A percentile compares a stretch with the other conserved stretches of the same genome.
Evolutionary conservation across 2,113 vertebrate species (phyloP).

Genomic region (Ramphastos sulfuratus): DNA sequence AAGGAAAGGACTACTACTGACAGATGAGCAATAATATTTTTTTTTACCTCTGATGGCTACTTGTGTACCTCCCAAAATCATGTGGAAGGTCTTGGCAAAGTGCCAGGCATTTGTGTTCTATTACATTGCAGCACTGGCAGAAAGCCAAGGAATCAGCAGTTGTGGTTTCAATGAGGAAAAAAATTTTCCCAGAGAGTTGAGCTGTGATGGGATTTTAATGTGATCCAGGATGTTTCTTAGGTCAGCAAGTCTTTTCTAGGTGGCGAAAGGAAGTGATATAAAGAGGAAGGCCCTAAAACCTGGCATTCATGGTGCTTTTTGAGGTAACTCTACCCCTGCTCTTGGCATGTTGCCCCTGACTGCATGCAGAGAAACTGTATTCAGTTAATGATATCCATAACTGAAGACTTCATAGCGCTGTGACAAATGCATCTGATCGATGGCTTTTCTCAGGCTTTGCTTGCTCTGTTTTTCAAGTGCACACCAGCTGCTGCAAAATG

Average conservation of each 20-base stretch:
- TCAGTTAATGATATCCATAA: constrained; percentile 6
- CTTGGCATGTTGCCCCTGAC: not conserved
- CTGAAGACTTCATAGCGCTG: not conserved
- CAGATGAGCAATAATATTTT: not conserved
- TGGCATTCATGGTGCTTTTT: not conserved
- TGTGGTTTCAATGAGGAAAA: not conserved
- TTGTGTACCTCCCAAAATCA: not conserved
- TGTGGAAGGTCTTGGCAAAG: not conserved
- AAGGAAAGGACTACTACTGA: not conserved
- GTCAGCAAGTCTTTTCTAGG: not conserved
- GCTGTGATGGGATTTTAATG: constrained; percentile 5
- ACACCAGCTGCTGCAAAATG: constrained; percentile 18
- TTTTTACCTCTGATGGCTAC: not conserved
- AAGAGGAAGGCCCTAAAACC: not conserved
- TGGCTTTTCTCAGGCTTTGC: not conserved
- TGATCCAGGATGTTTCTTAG: not conserved
- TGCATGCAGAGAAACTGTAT: not conserved
- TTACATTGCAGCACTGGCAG: not conserved
- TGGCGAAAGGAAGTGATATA: not conserved
- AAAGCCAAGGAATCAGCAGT: constrained; percentile 1
- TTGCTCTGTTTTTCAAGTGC: constrained; percentile 21
- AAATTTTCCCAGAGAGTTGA: not conserved
- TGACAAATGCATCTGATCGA: constrained; percentile 22
- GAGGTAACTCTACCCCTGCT: not conserved
- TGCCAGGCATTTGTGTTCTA: not conserved